Evolutionary conservation across 2,113 vertebrate genomes (phyloP), one percentile per base, ranked within the genome.

Genomic region (Phyllostomus discolor): DNA sequence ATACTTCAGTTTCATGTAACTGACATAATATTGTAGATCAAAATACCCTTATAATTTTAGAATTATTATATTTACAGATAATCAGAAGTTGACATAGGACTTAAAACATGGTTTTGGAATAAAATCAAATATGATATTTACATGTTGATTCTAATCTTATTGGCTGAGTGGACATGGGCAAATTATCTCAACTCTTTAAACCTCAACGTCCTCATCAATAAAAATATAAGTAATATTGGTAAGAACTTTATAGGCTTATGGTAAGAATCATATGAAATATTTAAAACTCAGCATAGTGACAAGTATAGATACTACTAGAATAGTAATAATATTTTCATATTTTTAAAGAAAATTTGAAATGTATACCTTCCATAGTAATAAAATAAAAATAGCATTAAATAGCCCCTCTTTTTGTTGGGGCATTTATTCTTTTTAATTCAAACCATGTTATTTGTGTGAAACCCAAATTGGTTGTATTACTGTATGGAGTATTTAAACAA

Each of bases 391-490:
- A 67, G 35, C 4, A 91, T n/a, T 57, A 80, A 78, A 54, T 50
- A 76, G 11, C 85, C 2, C 26, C 1, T 94, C 26, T 90, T 92
- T 89, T 52, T 33, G 90, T 84, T 33, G 20, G 31, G 20, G 43
- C 26, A 88, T 67, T 72, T 94, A 94, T 94, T 46, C 41, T 35
- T 96, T 96, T 91, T 38, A 90, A 90, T 87, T 96, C 28, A 96
- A 72, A 66, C 35, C 5, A 66, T 64, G 81, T 92, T 95, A 86
- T 38, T 92, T 82, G 10, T 90, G 33, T 86, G 66, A 95, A 96
- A 88, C 62, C 78, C 59, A 94, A 90, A 94, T 92, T 67, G 95
- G 9, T n/a, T 91, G 66, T 59, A 93, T 94, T 97, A 76, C 46
- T 57, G 35, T 38, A 70, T 6, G 79, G 72, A 94, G 43, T 88